Base-by-base conservation (phyloP, 1,140 invertebrate genomes). In the Drosophila lacertosa region DNA sequence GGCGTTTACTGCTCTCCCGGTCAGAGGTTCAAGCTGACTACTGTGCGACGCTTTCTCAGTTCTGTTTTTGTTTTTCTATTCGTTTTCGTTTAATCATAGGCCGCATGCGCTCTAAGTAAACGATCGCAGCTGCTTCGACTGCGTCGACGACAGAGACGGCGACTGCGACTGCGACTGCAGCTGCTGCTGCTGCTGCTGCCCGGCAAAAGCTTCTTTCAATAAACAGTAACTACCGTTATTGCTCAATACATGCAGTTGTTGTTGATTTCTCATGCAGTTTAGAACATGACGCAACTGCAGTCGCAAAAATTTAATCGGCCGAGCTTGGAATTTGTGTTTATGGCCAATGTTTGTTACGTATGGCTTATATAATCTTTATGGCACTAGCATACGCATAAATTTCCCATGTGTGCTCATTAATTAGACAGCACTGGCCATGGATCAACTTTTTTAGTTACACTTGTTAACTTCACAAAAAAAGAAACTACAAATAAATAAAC, bases 21-120 rank as follows among this genome's bases (percentile, higher is more conserved):
- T 81, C 73, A 77, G 81, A 76, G 81, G 81, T 84, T 74, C 58
- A 44, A 64, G 22, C 72, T 51, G n/a, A 9, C 32, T 15, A 60
- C 75, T 57, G 48, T 63, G 51, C 7, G 42, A 42, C 39, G 70
- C 47, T 66, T 76, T 81, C 73, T 74, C 59, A 84, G 39, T 16
- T 39, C 59, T 40, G 66, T 10, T 55, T 48, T 65, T 55, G 50
- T 16, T 47, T 37, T n/a, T n/a, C n/a, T n/a, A n/a, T n/a, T 55
- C 29, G 16, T 44, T 37, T 42, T 40, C 26, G 26, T 29, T 63
- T n/a, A 20, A 26, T 62, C 68, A 73, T 69, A 76, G 66, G 18
- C 66, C 62, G 53, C 54, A 37, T 70, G 58, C 26, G 72, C 65
- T 74, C 57, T 47, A 73, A 72, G 66, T 59, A 64, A 82, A 58